A percentile compares a stretch with the other conserved stretches of the same genome.
phyloP scores from a whole-genome alignment of 2,888 invertebrate genomes.

The Cryptosula pallasiana region DNA sequence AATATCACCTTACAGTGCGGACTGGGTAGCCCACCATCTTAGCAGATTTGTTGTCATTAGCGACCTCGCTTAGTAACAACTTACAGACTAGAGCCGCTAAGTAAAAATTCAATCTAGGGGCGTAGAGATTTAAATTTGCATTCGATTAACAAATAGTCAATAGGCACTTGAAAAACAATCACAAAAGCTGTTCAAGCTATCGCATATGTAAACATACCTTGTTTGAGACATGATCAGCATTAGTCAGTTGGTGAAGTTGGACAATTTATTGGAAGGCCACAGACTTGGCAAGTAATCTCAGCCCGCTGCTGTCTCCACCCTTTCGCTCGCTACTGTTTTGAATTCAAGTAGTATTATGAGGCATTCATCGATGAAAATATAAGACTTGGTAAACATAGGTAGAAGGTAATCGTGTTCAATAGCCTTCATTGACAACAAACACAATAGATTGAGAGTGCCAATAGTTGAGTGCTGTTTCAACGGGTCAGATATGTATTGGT shows the following conservation, averaged over 20 bases:
- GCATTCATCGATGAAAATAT: background rate
- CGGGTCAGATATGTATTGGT: background rate
- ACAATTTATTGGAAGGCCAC: too few relatives aligned
- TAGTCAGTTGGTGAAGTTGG: too few relatives aligned
- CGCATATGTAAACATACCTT: too few relatives aligned
- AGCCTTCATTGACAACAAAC: background rate
- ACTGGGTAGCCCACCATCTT: slow-evolving; percentile 19
- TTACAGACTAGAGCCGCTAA: background rate
- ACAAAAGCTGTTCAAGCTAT: too few relatives aligned
- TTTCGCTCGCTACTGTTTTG: background rate
- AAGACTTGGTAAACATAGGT: background rate
- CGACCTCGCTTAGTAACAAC: slow-evolving; percentile 20
- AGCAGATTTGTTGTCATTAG: slow-evolving; percentile 19
- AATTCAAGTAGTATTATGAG: background rate
- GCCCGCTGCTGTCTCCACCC: background rate
- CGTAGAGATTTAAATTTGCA: background rate
- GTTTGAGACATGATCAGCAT: too few relatives aligned
- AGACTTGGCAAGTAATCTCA: too few relatives aligned
- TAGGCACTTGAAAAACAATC: too few relatives aligned
- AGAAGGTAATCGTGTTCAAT: background rate
- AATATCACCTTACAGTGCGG: slow-evolving; percentile 1
- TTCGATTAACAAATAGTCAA: too few relatives aligned
- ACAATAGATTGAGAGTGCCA: background rate
- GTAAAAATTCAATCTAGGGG: background rate
- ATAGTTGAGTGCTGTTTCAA: background rate